Percentiles rank a stretch among this genome's conserved stretches.
These are phyloP conservation scores for Prinia subflava DNA, from an alignment of 2,113 vertebrate genomes.

Conservation along the genomic window DNA sequence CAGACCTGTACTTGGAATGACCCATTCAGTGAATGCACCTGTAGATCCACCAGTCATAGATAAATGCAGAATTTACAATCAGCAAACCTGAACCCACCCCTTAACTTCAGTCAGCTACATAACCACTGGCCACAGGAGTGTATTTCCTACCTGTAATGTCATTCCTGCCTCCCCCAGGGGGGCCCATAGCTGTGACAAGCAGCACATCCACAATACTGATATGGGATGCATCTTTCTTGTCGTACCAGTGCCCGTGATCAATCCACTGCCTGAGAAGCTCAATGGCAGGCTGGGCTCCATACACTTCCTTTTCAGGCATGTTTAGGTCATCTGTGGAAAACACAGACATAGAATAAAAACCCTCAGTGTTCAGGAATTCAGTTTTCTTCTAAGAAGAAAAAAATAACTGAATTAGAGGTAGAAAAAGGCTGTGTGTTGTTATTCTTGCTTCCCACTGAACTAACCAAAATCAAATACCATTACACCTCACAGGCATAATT, in stretches of 20 bases:
- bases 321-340: slow-evolving; percentile 86
- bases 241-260: slow-evolving; percentile 92
- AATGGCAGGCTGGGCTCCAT: slow-evolving; percentile 91
- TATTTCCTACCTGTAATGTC: slow-evolving; percentile 84
- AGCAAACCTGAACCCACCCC: not conserved
- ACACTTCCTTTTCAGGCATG: slow-evolving; percentile 92
- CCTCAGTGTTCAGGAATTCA: not conserved
- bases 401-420: not conserved
- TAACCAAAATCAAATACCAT: not conserved
- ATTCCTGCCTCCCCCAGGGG: slow-evolving; percentile 91
- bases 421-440: not conserved
- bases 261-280: slow-evolving; percentile 90
- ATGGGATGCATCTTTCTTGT: slow-evolving; percentile 84
- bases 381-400: not conserved
- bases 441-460: not conserved
- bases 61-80: not conserved
- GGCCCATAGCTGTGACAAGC: slow-evolving; percentile 88
- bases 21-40: not conserved
- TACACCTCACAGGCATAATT: not conserved
- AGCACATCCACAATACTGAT: slow-evolving; percentile 80
- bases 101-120: not conserved
- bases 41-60: not conserved
- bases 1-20: not conserved
- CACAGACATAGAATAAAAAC: not conserved
- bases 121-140: not conserved